Evolutionary conservation across 2,113 vertebrate genomes (phyloP).

Genomic region (Solea senegalensis): DNA sequence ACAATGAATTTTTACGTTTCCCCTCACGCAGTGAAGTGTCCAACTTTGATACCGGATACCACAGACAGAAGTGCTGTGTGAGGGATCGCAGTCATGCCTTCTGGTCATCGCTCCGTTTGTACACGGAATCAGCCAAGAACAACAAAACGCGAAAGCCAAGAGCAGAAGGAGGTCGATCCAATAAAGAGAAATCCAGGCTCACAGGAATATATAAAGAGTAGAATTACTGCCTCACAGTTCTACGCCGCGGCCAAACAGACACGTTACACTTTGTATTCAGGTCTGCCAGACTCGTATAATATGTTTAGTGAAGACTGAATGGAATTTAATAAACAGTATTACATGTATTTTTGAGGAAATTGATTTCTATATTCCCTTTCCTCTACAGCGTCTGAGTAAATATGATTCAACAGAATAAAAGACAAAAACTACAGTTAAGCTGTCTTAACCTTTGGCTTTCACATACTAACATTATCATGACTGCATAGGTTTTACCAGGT

Average conservation of each 20-base stretch:
- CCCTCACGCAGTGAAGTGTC: slow-evolving; percentile 12
- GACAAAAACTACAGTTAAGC: no score
- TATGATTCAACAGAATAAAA: neutral
- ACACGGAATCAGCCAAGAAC: slow-evolving; percentile 37
- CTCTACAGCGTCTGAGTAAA: neutral
- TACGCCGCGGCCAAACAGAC: neutral
- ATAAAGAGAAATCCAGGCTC: neutral
- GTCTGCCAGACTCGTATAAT: neutral
- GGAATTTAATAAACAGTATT: neutral
- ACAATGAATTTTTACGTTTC: neutral
- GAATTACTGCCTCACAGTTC: neutral
- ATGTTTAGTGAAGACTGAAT: neutral
- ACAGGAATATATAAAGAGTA: neutral
- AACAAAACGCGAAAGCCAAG: slow-evolving; percentile 13
- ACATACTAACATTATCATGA: neutral
- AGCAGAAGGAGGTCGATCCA: slow-evolving; percentile 2
- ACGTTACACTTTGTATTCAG: neutral
- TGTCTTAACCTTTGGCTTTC: neutral
- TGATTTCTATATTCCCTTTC: neutral
- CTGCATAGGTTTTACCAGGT: neutral
- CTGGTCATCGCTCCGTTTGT: slow-evolving; percentile 33
- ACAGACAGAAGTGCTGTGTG: slow-evolving; percentile 13
- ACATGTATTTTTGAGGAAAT: neutral
- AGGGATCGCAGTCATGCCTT: slow-evolving; percentile 18
- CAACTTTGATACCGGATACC: slow-evolving; percentile 21